Conservation (phyloP, 2,888 invertebrate species). For the Drosophila bunnanda region DNA sequence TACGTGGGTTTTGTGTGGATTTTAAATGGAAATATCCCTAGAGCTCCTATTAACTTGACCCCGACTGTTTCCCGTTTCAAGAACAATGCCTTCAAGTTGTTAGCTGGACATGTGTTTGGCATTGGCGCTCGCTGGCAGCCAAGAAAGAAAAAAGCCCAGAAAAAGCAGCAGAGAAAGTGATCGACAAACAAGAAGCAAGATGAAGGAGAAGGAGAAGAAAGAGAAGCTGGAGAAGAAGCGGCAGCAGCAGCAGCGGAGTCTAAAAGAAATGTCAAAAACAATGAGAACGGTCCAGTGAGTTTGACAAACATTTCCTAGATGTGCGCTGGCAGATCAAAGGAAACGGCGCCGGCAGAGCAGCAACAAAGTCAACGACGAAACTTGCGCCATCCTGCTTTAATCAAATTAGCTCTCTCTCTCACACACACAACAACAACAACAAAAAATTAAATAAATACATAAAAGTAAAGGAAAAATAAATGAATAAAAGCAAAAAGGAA, state of each 20-base stretch:
- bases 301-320: slow-evolving; percentile 85
- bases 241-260: slow-evolving; percentile 34
- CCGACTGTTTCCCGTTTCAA: slow-evolving; percentile 10
- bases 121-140: slow-evolving; percentile 32
- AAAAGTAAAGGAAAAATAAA: background rate
- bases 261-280: slow-evolving; percentile 84
- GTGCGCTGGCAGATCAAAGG: slow-evolving; percentile 85
- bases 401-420: slow-evolving; percentile 63
- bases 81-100: slow-evolving; percentile 52
- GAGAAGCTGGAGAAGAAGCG: slow-evolving; percentile 9
- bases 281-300: slow-evolving; percentile 85
- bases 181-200: slow-evolving; percentile 16
- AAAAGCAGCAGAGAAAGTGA: slow-evolving; percentile 60
- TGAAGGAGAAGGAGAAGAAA: slow-evolving; percentile 5
- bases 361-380: slow-evolving; percentile 34
- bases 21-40: no score
- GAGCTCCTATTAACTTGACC: background rate
- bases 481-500: no score
- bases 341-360: slow-evolving; percentile 70
- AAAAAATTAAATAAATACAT: background rate
- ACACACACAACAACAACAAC: background rate
- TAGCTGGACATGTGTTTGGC: slow-evolving; percentile 38
- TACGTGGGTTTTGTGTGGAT: background rate
- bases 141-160: slow-evolving; percentile 12
- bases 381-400: slow-evolving; percentile 20